A percentile compares a stretch with the other conserved stretches of the same genome.
phyloP scores from a whole-genome alignment of 2,113 vertebrate genomes.

The Ammodytes marinus region DNA sequence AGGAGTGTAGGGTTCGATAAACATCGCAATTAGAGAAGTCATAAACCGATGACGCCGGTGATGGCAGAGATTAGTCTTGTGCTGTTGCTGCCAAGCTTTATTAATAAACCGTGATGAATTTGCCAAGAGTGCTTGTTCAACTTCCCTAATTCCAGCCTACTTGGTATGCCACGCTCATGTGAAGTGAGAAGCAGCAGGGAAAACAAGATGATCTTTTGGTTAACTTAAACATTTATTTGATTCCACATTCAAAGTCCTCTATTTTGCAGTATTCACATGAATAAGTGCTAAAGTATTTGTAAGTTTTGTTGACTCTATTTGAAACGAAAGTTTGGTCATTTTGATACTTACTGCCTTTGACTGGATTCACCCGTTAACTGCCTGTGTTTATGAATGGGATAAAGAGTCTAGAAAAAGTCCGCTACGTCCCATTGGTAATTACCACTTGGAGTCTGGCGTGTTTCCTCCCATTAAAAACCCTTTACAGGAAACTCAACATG shows the following conservation, averaged over 20 bases:
- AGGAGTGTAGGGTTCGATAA: constrained; percentile 28
- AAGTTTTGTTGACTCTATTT: constrained; percentile 1
- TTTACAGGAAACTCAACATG: constrained; percentile 4
- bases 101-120: constrained; percentile 51
- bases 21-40: constrained; percentile 40
- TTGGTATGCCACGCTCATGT: constrained; percentile 22
- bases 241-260: neutral
- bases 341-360: constrained; percentile 16
- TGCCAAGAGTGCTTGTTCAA: neutral
- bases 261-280: neutral
- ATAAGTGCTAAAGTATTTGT: neutral
- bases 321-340: neutral
- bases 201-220: constrained; percentile 10
- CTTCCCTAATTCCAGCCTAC: constrained; percentile 13
- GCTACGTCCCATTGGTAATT: constrained; percentile 16
- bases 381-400: neutral
- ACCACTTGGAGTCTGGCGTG: neutral
- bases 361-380: constrained; percentile 19
- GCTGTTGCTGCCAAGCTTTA: constrained; percentile 34
- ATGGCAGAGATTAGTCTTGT: constrained; percentile 32
- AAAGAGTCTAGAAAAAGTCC: constrained; percentile 1
- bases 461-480: too few species aligned
- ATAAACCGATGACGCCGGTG: constrained; percentile 20
- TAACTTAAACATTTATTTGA: neutral
- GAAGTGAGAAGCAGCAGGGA: neutral